Percentiles rank a stretch among this genome's conserved stretches.
These are phyloP conservation scores for Oncorhynchus keta DNA, from an alignment of 2,113 vertebrate species.

Conservation along the genomic window DNA sequence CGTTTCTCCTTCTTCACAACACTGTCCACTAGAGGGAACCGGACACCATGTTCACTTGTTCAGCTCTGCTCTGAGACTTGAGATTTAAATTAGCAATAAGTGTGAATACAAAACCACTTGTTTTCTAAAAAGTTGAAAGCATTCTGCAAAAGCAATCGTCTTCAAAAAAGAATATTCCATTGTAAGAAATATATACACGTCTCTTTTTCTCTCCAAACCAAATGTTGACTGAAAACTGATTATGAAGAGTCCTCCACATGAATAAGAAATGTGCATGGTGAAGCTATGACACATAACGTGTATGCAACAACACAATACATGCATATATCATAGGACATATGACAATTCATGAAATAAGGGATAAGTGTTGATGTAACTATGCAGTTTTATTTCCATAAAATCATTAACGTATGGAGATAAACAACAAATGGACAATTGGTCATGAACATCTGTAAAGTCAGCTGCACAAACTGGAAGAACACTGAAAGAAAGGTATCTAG, in stretches of 20 bases:
- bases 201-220: too few species aligned
- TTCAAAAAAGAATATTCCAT: too few species aligned
- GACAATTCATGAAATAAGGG: not conserved
- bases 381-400: not conserved
- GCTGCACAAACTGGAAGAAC: not conserved
- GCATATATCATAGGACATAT: too few species aligned
- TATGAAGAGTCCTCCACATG: too few species aligned
- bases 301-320: too few species aligned
- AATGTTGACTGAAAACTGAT: too few species aligned
- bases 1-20: not conserved
- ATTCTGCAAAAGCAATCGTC: not conserved
- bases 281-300: not conserved
- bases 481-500: not conserved
- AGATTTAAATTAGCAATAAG: not conserved
- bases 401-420: not conserved
- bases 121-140: not conserved
- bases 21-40: not conserved
- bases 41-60: not conserved
- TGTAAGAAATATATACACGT: too few species aligned
- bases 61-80: not conserved
- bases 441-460: not conserved
- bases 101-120: not conserved
- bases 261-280: too few species aligned
- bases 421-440: not conserved
- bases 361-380: not conserved